Base-by-base conservation (phyloP, 2,113 vertebrate species). In the Dunckerocampus dactyliophorus region DNA sequence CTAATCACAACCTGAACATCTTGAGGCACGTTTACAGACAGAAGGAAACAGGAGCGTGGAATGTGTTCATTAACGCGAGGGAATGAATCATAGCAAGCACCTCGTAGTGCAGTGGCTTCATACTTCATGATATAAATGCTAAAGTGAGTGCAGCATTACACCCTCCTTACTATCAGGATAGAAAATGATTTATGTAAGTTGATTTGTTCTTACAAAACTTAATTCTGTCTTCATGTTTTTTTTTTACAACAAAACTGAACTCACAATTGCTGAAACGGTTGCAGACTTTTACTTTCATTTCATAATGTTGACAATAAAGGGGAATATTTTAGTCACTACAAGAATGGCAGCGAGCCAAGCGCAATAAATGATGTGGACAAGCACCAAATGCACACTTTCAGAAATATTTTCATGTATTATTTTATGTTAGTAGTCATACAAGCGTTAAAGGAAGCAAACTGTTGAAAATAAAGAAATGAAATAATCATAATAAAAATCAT, bases 61-160 rank as follows among this genome's bases (percentile, higher is more conserved):
- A 62, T 58, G 54, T 77, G 65, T 78, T 63, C 58, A 79, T 77
- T 75, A 70, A 59, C 71, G 78, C 14, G 2, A 16, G 47, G 63
- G 46, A 56, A 73, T 68, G 74, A 77, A 65, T 81, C 71, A 85
- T 59, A 59, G 11, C 9, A 42, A 72, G 65, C 46, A 28, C 71
- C 47, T 65, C 5, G 45, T 52, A 69, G 37, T 0, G 22, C 67
- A 55, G 63, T 59, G 70, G 74, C 75, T 77, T 86, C 67, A 79
- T 66, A 59, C 71, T 46, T 71, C 46, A 66, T 72, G 47, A 69
- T 72, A 64, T 63, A 75, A 75, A 76, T 65, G 56, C 42, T 69
- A 65, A 59, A 53, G 52, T 72, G 34, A 47, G 69, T 24, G 2
- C 15, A 51, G 48, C 16, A 31, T 48, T 64, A 59, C 31, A 52